phyloP scores from a whole-genome alignment of 2,888 invertebrate species.

The Torymus texanus region DNA sequence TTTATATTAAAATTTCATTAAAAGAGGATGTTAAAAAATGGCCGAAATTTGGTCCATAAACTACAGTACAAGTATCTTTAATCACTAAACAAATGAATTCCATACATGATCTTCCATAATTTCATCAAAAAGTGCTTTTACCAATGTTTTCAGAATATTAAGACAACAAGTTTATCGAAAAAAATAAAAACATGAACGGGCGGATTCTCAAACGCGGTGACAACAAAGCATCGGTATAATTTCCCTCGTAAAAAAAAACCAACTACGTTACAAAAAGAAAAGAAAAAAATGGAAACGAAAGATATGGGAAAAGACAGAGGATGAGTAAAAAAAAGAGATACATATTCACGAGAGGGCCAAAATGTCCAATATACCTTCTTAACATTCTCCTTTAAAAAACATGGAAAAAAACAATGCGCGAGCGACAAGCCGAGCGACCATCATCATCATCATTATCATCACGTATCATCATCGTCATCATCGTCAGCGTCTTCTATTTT shows the following conservation, averaged over 20 bases:
- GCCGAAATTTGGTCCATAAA: slow-evolving; percentile 1
- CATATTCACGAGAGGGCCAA: slow-evolving; percentile 9
- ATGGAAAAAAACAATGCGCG: slow-evolving; percentile 56
- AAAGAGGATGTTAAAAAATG: slow-evolving; percentile 51
- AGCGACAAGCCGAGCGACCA: slow-evolving; percentile 1
- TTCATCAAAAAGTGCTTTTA: too few species aligned
- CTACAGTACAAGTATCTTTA: slow-evolving; percentile 3
- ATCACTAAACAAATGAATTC: neutral
- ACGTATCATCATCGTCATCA: neutral
- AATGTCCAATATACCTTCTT: slow-evolving; percentile 32
- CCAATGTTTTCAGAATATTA: too few species aligned
- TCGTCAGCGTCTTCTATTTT: slow-evolving; percentile 42
- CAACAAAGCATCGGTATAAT: neutral
- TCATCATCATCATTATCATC: slow-evolving; percentile 12
- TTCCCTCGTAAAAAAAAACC: slow-evolving; percentile 33
- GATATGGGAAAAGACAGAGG: slow-evolving; percentile 2
- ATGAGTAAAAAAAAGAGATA: slow-evolving; percentile 44
- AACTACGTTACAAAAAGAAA: neutral
- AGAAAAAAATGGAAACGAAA: neutral
- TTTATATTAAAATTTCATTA: slow-evolving; percentile 39
- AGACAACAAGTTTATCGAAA: neutral
- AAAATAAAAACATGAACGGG: neutral
- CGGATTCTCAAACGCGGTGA: neutral
- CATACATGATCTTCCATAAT: too few species aligned
- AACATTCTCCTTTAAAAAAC: slow-evolving; percentile 57